Conservation (phyloP, 2,888 invertebrate species). For the Lottia gigantea region DNA sequence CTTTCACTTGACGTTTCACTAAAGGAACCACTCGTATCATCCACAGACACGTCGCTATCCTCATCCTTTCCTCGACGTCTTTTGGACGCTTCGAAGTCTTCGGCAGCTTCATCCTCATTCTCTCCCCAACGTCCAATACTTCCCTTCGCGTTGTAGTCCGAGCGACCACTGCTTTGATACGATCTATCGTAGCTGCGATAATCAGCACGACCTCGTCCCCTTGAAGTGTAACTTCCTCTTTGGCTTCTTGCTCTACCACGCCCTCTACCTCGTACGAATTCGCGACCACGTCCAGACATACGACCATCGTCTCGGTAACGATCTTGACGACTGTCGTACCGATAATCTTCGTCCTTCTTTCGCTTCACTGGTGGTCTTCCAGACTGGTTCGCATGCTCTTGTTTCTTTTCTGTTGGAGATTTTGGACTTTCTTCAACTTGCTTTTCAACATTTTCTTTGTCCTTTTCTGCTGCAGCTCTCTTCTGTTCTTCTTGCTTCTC, state of each 20-base stretch:
- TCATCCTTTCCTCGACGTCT: constrained; percentile 49
- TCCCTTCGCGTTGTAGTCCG: constrained; percentile 18
- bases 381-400: neutral
- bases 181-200: constrained; percentile 24
- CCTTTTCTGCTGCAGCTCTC: constrained; percentile 33
- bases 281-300: constrained; percentile 50
- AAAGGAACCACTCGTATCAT: constrained; percentile 60
- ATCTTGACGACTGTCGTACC: constrained; percentile 32
- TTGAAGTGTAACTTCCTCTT: constrained; percentile 31
- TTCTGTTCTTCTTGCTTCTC: constrained; percentile 31
- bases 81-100: constrained; percentile 36
- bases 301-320: constrained; percentile 36
- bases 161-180: constrained; percentile 15
- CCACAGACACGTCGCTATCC: constrained; percentile 55
- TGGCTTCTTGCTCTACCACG: constrained; percentile 41
- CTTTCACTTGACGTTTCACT: constrained; percentile 56
- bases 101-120: constrained; percentile 26
- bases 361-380: constrained; percentile 53
- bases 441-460: constrained; percentile 36
- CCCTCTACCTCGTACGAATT: constrained; percentile 63
- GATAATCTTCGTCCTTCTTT: constrained; percentile 50
- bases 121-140: constrained; percentile 27
- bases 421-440: constrained; percentile 25
- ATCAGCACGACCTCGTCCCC: constrained; percentile 33
- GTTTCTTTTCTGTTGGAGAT: constrained; percentile 24